Conservation (phyloP, 2,888 invertebrate species). For the Gymnosoma rotundatum region DNA sequence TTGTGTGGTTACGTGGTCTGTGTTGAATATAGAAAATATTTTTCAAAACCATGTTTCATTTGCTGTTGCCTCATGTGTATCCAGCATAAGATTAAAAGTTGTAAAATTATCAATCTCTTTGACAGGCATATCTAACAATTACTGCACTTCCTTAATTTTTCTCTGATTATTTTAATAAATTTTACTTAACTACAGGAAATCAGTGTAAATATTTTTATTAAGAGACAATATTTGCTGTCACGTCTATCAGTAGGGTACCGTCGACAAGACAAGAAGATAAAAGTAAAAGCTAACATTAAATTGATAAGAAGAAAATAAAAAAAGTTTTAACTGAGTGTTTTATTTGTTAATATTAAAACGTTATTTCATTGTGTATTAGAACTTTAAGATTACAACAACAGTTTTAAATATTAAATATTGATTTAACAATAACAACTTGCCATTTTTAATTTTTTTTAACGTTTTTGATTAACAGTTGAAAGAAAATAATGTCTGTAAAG, state of each 20-base stretch:
- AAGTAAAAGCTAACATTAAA: constrained; percentile 10
- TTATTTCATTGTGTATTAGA: constrained; percentile 44
- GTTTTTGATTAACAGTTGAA: neutral
- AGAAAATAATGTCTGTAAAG: constrained; percentile 30
- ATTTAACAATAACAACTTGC: neutral
- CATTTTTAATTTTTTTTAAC: neutral
- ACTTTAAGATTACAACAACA: constrained; percentile 54
- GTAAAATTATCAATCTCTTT: no score
- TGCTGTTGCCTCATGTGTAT: no score
- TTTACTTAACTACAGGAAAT: neutral
- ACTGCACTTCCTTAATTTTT: no score
- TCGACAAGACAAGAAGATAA: constrained; percentile 14
- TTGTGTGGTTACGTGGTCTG: no score
- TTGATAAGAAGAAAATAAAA: constrained; percentile 51
- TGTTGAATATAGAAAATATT: no score
- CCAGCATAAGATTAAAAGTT: no score
- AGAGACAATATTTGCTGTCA: neutral
- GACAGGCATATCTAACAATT: no score
- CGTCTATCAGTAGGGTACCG: constrained; percentile 46
- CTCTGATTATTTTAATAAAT: neutral
- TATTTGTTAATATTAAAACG: neutral
- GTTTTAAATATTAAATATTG: constrained; percentile 23
- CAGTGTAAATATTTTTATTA: constrained; percentile 10
- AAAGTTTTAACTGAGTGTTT: constrained; percentile 29
- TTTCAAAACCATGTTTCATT: no score